Evolutionary conservation across 92 coral and sea anemone species (phyloP).

Genomic region (Umimayanthus chanpuru): DNA sequence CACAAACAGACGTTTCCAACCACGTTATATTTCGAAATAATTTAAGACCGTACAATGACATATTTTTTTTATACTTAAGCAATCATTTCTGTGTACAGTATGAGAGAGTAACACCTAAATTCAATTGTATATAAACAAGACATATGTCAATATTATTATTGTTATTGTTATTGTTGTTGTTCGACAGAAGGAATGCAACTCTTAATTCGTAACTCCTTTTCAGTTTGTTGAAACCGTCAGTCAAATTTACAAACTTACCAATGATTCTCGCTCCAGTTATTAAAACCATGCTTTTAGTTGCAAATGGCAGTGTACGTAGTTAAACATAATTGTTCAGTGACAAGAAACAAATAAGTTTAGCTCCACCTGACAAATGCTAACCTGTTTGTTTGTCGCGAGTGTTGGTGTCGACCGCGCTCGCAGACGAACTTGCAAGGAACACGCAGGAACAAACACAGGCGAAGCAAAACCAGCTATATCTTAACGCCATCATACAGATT

Average conservation of each 20-base stretch:
- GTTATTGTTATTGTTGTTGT: too few species aligned
- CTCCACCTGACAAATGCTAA: background rate
- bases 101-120: too few species aligned
- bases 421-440: background rate
- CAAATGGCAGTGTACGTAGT: background rate
- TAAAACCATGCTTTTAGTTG: background rate
- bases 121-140: background rate
- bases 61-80: background rate
- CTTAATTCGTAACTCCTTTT: background rate
- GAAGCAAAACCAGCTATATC: background rate
- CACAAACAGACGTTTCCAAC: too few species aligned
- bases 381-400: conserved; percentile 9
- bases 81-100: background rate
- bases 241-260: background rate
- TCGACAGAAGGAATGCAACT: background rate
- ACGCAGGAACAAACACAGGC: background rate
- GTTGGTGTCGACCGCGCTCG: background rate
- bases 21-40: background rate
- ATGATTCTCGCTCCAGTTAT: background rate
- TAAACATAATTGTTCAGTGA: background rate
- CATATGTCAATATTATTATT: too few species aligned
- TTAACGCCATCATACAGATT: conserved; percentile 21
- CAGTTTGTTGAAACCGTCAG: background rate
- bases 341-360: too few species aligned
- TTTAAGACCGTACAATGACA: too few species aligned